phyloP scores from a whole-genome alignment of 2,888 invertebrate genomes.

The Dynastes maya region DNA sequence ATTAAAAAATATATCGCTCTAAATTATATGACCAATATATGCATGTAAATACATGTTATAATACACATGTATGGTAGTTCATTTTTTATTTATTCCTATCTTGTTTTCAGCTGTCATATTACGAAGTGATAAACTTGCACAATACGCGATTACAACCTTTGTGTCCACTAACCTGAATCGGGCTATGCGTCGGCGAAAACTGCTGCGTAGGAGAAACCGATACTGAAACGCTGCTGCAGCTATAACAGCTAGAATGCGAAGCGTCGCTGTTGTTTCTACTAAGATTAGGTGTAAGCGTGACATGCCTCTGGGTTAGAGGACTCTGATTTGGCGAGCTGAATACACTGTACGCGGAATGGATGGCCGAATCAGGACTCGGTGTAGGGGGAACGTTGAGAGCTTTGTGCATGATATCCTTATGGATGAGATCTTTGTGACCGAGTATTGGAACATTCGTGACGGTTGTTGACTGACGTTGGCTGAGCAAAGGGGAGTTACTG shows the following conservation, averaged over 20 bases:
- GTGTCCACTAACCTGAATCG: constrained; percentile 76
- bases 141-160: not conserved
- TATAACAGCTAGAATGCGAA: constrained; percentile 91
- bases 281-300: constrained; percentile 85
- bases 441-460: constrained; percentile 62
- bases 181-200: constrained; percentile 90
- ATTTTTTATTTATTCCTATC: too few species aligned
- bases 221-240: constrained; percentile 80
- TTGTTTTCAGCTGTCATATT: too few species aligned
- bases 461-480: constrained; percentile 72
- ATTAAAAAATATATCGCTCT: too few species aligned
- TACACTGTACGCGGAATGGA: constrained; percentile 89
- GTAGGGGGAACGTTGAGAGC: constrained; percentile 79
- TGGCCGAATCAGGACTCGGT: constrained; percentile 91
- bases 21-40: too few species aligned
- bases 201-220: constrained; percentile 74
- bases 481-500: constrained; percentile 80
- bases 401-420: constrained; percentile 73
- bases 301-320: constrained; percentile 88
- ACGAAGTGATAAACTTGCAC: too few species aligned
- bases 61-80: too few species aligned
- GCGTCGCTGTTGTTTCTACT: constrained; percentile 94
- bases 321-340: constrained; percentile 90
- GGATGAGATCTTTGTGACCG: constrained; percentile 65
- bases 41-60: too few species aligned